Evolutionary conservation across 2,888 invertebrate genomes (phyloP), one percentile per base, ranked within the genome.

Genomic region (Sphinx pinastri): DNA sequence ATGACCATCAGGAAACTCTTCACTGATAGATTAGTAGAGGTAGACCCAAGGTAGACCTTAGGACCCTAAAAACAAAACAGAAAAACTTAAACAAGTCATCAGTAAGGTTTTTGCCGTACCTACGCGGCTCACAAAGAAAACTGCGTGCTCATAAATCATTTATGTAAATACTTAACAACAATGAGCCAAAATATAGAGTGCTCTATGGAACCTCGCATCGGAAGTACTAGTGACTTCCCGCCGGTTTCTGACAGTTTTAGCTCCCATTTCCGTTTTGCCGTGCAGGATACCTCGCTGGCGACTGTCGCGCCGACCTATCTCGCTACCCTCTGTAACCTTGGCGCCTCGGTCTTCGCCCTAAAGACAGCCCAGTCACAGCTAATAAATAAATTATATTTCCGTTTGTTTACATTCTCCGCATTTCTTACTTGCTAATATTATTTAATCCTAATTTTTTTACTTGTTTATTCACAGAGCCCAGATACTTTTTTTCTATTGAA

Each of bases 161-260:
- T 89, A 89, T 88, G 89, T 81, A 88, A 89, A 89, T 87, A 86
- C 81, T 81, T 77, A 82, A 82, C 86, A 88, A 89, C 88, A 89
- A 88, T 87, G 87, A 85, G 82, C 82, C 81, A 79, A 87, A 88
- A 87, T 87, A 87, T 86, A 87, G 85, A 78, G 82, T 81, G 82
- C 79, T 86, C 81, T 83, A 82, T 82, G 81, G 81, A 82, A 79
- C 80, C 79, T 80, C 83, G 80, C 82, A 75, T 82, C 87, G 89
- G 89, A 89, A 79, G 84, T 87, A 83, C 85, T 81, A 76, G 84
- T 81, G 82, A 85, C 87, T 88, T 88, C 87, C 88, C 80, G 81
- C 78, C 80, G 81, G 84, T 80, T 82, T 81, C 86, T 83, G 87
- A 79, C 84, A 83, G 86, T 84, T 86, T 85, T 84, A 83, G 85